Evolutionary conservation across 2,797 vertebrate genomes (phyloP), one percentile per base, ranked within the genome.

Genomic region (Oryzias dopingdopingensis): DNA sequence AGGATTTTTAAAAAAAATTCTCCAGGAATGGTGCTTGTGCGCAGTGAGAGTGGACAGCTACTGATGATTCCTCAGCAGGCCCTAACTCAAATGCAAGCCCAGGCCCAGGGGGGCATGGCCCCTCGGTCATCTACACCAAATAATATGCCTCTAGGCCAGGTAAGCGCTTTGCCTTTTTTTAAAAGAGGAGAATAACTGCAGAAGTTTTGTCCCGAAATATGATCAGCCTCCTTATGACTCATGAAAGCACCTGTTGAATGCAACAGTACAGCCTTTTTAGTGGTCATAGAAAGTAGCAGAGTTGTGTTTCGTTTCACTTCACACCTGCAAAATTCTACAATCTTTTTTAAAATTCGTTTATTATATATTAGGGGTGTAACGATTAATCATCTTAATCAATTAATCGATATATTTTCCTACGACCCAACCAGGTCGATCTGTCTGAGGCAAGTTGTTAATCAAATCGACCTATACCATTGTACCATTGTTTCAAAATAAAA

Each of bases 21-120:
- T 65, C 32, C 81, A 98, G 96, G 96, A 76, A 96, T 97, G 96
- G 94, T 98, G 81, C 87, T 98, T 4, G 93, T 98, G 54, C 93
- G 95, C 49, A 97, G 94, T 18, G 96, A 97, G 83, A 96, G 93
- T 0, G 96, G 96, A 67, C 96, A 98, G 90, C 82, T 98, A 85
- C 77, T 98, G 81, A 92, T 99, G 94, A 96, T 98, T 78, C 94
- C 94, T 58, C 96, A 98, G 84, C 96, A 99, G 84, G 89, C 96
- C 60, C 81, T 98, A 85, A 96, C 95, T 18, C 97, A 98, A 88
- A 95, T 96, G 80, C 96, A 98, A 42, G 95, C 86, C 22, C 93
- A 94, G 80, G 86, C 92, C 15, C 95, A 95, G 77, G 93, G 90
- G 45, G 88, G 91, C 76, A 90, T 95, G 89, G 88, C 90, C 26